A percentile compares a stretch with the other conserved stretches of the same genome.
Evolutionary conservation across 2,797 vertebrate genomes (phyloP).

Genomic region (Spizella passerina): DNA sequence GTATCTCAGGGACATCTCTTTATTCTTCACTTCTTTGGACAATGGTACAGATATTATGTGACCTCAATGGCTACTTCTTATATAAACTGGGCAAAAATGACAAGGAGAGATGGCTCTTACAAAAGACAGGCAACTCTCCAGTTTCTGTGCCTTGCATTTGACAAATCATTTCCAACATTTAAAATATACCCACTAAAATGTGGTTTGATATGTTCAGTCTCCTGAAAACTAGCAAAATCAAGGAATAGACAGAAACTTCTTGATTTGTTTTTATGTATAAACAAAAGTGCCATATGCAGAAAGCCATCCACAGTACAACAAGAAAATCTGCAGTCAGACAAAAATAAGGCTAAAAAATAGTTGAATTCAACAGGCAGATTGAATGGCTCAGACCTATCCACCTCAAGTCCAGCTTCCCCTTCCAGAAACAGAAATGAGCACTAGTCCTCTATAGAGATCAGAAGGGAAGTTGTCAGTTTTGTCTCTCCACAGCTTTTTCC

Average conservation of each 20-base stretch:
- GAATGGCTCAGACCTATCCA: not conserved
- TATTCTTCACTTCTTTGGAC: not conserved
- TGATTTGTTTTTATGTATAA: not conserved
- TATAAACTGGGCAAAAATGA: not conserved
- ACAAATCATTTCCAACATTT: not conserved
- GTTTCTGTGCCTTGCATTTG: not conserved
- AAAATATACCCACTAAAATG: not conserved
- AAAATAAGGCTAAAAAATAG: not conserved
- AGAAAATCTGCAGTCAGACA: not conserved
- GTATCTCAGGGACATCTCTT: not conserved
- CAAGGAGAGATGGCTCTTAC: not conserved
- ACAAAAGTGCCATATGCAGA: not conserved
- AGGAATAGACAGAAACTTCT: not conserved
- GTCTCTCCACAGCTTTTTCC: constrained; percentile 32
- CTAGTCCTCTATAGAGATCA: not conserved
- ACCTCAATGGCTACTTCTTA: not conserved
- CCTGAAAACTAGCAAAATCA: not conserved
- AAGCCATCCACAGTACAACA: not conserved
- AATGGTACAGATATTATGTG: not conserved
- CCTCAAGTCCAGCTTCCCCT: not conserved
- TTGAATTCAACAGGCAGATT: not conserved
- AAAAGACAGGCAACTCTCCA: not conserved
- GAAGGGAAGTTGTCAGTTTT: constrained; percentile 27
- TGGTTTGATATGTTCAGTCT: not conserved
- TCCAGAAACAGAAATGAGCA: not conserved